Evolutionary conservation across 2,888 invertebrate genomes (phyloP).

Genomic region (Oxyteleia sp.): DNA sequence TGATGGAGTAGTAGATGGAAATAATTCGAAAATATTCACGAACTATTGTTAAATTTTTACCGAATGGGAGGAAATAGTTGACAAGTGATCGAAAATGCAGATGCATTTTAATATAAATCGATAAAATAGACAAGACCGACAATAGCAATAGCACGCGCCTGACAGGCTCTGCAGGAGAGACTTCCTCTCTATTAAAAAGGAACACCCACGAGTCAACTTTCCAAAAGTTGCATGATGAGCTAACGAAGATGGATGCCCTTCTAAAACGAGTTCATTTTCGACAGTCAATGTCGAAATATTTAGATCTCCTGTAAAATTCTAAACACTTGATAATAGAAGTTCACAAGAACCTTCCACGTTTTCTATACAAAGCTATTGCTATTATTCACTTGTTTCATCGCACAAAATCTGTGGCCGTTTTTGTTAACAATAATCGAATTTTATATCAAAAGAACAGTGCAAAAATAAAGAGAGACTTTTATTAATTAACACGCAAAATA

Average conservation of each 20-base stretch:
- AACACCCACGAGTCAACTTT: constrained; percentile 8
- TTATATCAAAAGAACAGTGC: no score
- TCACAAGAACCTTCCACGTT: no score
- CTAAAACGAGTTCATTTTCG: constrained; percentile 19
- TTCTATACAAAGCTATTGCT: no score
- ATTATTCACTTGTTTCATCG: no score
- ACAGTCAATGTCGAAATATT: constrained; percentile 41
- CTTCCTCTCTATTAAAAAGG: constrained; percentile 19
- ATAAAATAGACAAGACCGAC: constrained; percentile 31
- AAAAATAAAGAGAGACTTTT: no score
- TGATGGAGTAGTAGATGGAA: constrained; percentile 55
- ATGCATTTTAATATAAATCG: constrained; percentile 48
- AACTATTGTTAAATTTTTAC: constrained; percentile 30
- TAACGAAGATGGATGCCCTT: constrained; percentile 58
- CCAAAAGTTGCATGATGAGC: constrained; percentile 5
- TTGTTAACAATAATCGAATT: no score
- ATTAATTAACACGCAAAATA: no score
- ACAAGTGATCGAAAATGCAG: constrained; percentile 37
- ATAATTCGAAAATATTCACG: constrained; percentile 50
- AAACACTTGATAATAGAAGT: neutral
- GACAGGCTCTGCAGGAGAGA: constrained; percentile 9
- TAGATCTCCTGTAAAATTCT: constrained; percentile 2
- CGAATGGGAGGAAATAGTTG: constrained; percentile 35
- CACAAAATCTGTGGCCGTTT: no score
- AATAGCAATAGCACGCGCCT: constrained; percentile 42